Base-by-base conservation (phyloP, 2,113 vertebrate genomes). In the Thunnus thynnus region DNA sequence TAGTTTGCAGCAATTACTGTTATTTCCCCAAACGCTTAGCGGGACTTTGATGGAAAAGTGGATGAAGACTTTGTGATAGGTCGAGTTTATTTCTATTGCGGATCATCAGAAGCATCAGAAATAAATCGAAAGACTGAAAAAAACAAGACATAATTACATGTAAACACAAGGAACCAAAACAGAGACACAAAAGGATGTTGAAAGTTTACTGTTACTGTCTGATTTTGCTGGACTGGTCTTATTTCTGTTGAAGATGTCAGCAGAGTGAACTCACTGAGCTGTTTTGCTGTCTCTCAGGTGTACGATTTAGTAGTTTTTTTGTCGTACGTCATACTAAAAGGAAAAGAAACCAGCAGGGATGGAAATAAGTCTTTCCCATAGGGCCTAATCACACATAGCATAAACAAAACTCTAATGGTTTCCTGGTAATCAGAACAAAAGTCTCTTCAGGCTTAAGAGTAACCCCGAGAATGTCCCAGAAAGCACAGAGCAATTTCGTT, bases 331-430 rank as follows among this genome's bases (percentile, higher is more conserved):
- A 27, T 22, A 65, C 22, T 16, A 5, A 83, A 76, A 2, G 50
- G 58, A 77, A 41, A 13, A 12, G 46, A 52, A 54, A 64, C 79
- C 76, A 78, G 27, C 25, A 25, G 85, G 81, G 66, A 78, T 50
- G 2, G 74, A 65, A 51, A 69, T 25, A 16, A 80, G 17, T 47
- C 9, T 74, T 46, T 20, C 78, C 84, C 80, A 13, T 3, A 6
- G 32, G 87, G 50, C 55, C 68, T 84, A 56, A 83, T 84, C 71
- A 65, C 60, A 57, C 47, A 20, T 1, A 61, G 46, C 17, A 20
- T 52, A 82, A 81, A 88, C 84, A 66, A 58, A 75, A 52, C 80
- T 55, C 1, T 51, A 1, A 14, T 66, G 44, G 68, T 88, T 78
- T 56, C 84, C 62, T 47, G 58, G 84, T 54, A 86, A 88, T 74